These are phyloP conservation scores for Hyles lineata DNA, from an alignment of 2,888 invertebrate genomes.

Conservation along the genomic window DNA sequence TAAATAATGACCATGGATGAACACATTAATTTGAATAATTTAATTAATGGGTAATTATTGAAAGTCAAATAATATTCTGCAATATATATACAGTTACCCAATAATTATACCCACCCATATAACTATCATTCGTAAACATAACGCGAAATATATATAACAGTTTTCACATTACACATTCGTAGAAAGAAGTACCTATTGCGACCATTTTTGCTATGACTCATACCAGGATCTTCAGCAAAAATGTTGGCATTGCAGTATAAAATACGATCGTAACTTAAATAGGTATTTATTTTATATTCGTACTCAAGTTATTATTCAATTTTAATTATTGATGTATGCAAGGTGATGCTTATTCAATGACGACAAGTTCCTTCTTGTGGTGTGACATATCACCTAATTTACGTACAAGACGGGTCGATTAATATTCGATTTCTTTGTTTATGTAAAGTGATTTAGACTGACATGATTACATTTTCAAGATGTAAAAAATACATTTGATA, in stretches of 20 bases:
- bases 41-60: not conserved
- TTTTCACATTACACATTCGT: too few species aligned
- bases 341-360: not conserved
- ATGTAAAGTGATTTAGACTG: not conserved
- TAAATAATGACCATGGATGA: not conserved
- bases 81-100: too few species aligned
- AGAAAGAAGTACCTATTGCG: too few species aligned
- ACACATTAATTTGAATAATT: not conserved
- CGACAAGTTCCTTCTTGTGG: not conserved
- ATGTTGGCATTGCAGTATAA: not conserved
- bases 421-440: not conserved
- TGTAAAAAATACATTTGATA: not conserved
- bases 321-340: not conserved
- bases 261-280: not conserved
- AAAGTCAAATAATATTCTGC: not conserved
- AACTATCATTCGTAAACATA: too few species aligned
- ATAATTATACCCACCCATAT: too few species aligned
- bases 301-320: not conserved
- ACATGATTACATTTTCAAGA: not conserved
- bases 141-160: too few species aligned
- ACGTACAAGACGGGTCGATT: not conserved
- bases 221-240: too few species aligned
- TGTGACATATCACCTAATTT: constrained; percentile 1
- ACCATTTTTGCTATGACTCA: too few species aligned
- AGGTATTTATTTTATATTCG: not conserved